Evolutionary conservation across 2,888 invertebrate genomes (phyloP).

Genomic region (Sphaerophoria rueppellii): DNA sequence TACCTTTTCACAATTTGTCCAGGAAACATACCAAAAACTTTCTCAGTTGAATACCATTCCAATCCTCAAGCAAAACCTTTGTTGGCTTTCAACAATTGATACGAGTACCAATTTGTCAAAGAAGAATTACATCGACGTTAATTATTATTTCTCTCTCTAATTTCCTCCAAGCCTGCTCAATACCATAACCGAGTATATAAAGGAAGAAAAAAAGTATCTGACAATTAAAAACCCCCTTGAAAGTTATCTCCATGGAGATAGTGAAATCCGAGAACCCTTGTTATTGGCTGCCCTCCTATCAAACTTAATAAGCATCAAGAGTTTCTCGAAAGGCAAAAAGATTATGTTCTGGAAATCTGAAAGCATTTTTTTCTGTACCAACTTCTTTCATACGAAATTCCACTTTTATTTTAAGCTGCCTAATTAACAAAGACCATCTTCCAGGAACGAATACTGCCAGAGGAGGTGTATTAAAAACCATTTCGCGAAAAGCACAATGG

Average conservation of each 20-base stretch:
- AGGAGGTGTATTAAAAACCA: conserved; percentile 8
- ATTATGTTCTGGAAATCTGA: conserved; percentile 19
- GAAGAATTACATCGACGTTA: background rate
- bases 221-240: background rate
- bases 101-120: background rate
- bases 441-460: background rate
- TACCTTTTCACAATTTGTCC: background rate
- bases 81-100: background rate
- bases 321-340: conserved; percentile 4
- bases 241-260: background rate
- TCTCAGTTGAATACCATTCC: background rate
- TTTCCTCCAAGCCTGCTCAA: background rate
- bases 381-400: background rate
- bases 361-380: background rate
- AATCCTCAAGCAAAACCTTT: background rate
- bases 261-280: background rate
- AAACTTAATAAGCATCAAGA: conserved; percentile 16
- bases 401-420: conserved; percentile 21
- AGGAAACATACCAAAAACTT: background rate
- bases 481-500: background rate
- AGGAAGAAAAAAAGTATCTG: background rate
- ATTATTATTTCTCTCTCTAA: background rate
- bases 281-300: background rate
- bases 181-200: background rate
- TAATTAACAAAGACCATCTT: conserved; percentile 18